Evolutionary conservation across 2,113 vertebrate species (phyloP).

Genomic region (Ivindomyrus marchei): DNA sequence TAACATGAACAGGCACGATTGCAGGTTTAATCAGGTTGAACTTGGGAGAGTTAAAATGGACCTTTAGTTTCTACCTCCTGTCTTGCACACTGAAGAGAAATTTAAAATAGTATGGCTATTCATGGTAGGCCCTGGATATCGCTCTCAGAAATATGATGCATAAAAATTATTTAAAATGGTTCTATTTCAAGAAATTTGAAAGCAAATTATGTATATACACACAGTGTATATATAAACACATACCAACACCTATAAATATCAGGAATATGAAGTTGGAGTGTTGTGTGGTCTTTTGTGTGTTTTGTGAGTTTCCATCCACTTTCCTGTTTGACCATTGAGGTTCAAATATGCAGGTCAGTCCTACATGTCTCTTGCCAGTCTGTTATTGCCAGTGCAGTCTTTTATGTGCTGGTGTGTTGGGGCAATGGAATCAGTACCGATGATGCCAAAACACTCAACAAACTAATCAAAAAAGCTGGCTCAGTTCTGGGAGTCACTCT

Average conservation of each 20-base stretch:
- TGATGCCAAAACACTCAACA: too few species aligned
- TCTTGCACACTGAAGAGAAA: conserved; percentile 51
- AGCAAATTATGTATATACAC: conserved; percentile 23
- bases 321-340: neutral
- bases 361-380: neutral
- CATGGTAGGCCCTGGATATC: conserved; percentile 41
- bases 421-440: too few species aligned
- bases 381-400: too few species aligned
- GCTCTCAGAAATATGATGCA: conserved; percentile 35
- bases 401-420: too few species aligned
- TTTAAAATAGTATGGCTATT: conserved; percentile 49
- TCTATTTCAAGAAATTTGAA: conserved; percentile 47
- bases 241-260: conserved; percentile 14
- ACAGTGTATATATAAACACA: conserved; percentile 3
- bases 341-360: neutral
- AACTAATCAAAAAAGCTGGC: too few species aligned
- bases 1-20: neutral
- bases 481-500: too few species aligned
- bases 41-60: conserved; percentile 38
- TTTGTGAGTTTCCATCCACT: neutral
- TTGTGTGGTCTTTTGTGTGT: conserved; percentile 16
- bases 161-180: conserved; percentile 49
- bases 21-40: neutral
- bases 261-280: neutral
- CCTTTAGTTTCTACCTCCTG: conserved; percentile 57